Evolutionary conservation across 1,140 invertebrate species (phyloP).

Genomic region (Aphis gossypii): DNA sequence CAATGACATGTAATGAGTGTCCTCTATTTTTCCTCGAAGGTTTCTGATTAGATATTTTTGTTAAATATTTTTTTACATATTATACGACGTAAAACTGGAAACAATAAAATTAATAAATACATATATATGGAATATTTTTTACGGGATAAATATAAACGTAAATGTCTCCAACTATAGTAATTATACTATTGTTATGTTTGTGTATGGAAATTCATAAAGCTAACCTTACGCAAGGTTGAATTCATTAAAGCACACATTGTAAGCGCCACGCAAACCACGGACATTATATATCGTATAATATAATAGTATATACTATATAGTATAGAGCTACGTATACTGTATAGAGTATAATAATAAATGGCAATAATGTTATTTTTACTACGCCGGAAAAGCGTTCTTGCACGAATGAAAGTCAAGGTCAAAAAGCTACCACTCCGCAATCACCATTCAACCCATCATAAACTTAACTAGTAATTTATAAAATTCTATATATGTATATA

Average conservation of each 20-base stretch:
- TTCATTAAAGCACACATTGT: slow-evolving; percentile 55
- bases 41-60: slow-evolving; percentile 48
- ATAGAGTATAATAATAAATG: slow-evolving; percentile 28
- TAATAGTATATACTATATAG: neutral
- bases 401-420: slow-evolving; percentile 40
- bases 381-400: slow-evolving; percentile 17
- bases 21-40: slow-evolving; percentile 26
- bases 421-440: neutral
- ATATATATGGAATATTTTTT: slow-evolving; percentile 33
- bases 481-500: neutral
- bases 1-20: slow-evolving; percentile 29
- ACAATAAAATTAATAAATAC: slow-evolving; percentile 16
- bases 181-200: slow-evolving; percentile 43
- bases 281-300: neutral
- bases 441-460: neutral
- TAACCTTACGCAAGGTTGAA: slow-evolving; percentile 52
- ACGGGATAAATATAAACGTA: neutral
- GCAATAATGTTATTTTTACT: slow-evolving; percentile 26
- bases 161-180: neutral
- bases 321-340: neutral
- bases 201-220: slow-evolving; percentile 46
- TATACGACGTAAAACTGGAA: slow-evolving; percentile 34
- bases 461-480: neutral
- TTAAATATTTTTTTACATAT: slow-evolving; percentile 40
- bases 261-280: slow-evolving; percentile 19